Evolutionary conservation across 2,113 vertebrate species (phyloP), one percentile per base, ranked within the genome.

Genomic region (Australoheros scitulus): DNA sequence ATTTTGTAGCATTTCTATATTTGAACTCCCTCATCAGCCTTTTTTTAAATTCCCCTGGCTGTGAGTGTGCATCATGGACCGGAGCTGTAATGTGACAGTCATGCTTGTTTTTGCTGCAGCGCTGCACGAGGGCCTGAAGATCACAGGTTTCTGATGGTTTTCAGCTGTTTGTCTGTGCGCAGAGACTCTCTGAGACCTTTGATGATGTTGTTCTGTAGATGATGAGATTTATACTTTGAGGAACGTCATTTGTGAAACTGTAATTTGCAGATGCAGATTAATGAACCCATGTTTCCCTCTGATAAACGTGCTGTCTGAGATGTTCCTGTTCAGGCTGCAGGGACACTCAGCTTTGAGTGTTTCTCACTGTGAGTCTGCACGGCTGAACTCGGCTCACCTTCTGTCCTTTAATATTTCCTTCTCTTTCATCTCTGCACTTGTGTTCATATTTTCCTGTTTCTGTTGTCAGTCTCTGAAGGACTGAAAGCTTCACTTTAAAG

Each of bases 131-230:
- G 8, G 0, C 32, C 32, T 61, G 61, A 41, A 65, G 61, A 20
- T 63, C 18, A 38, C 36, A 9, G 36, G 36, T 2, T 9, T 8
- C 36, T 10, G 9, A 9, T 38, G 36, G 8, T 38, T 38, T 10
- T 38, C 36, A 38, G 36, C 36, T 8, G 7, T 10, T 8, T 10
- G 7, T 9, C 36, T 38, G 36, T 9, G 7, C 9, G 8, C 36
- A 11, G 36, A 38, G 8, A 65, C 41, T 41, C 20, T 15, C 41
- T 36, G 8, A 0, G 2, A 41, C 36, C 0, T 41, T 64, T 24
- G 61, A 24, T 64, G 36, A 41, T 64, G 22, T 26, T 26, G 26
- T 26, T 26, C 26, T 26, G 34, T 36, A 1, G 34, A 36, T 24
- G n/a, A 41, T 65, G n/a, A 43, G 13, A 65, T 43, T 3, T 0